Evolutionary conservation across 1,140 invertebrate species (phyloP), one percentile per base, ranked within the genome.

Genomic region (Heliconius hermathena): DNA sequence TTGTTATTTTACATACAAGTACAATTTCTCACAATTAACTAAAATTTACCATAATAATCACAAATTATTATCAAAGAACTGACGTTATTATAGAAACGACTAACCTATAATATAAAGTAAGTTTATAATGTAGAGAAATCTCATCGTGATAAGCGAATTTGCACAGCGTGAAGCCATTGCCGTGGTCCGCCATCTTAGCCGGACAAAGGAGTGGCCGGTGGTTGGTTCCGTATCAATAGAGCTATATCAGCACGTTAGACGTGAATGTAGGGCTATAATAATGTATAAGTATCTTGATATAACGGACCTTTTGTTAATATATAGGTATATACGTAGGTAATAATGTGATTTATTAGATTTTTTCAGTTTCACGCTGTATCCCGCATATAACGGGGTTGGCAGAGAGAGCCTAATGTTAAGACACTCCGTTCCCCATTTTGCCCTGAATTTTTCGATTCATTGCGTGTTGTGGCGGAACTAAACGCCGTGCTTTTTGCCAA

Each of bases 181-280:
- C 66, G 36, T 77, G 75, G 78, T 66, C 81, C 74, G 81, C 78
- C 78, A 82, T 82, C 81, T 80, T 82, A 70, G 73, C 36, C 74
- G 74, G 38, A 82, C 81, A 82, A 82, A 82, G 77, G 82, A 82
- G 60, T 66, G 60, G 60, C 60, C 60, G 60, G 60, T 66, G 11
- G 22, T 13, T 66, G 60, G 11, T 29, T 66, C 6, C 54, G 54
- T 66, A 13, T 41, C 57, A 71, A 76, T 76, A 76, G 66, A 46
- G 60, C 38, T 29, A 74, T 54, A 54, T 70, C 74, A 38, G 29
- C 36, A 76, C 60, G 74, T 66, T 66, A 66, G 26, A 66, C 11
- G 26, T 66, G 26, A 57, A 57, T 29, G 22, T 29, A 66, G 60
- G 11, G 5, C 60, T 29, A 16, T 26, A 29, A 1, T 29, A 2